Evolutionary conservation across 2,797 vertebrate species (phyloP), one percentile per base, ranked within the genome.

Genomic region (Acipenser transmontanus): DNA sequence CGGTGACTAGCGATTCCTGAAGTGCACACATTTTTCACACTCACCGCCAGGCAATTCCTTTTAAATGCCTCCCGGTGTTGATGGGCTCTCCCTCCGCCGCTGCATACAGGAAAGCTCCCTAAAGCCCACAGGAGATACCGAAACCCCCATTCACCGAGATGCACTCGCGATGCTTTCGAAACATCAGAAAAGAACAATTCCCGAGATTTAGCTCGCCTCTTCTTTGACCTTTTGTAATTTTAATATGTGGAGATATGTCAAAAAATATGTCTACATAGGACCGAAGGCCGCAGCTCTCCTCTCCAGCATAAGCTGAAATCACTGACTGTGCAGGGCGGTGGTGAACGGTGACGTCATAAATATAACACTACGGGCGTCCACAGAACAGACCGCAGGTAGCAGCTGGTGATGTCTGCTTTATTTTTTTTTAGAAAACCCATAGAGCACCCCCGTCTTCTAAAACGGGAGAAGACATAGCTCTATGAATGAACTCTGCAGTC

Each of bases 321-420:
- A 69, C 72, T 64, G 78, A 76, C n/a, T 77, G 78, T 82, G 80
- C 81, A 72, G 75, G 77, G 76, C 78, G 80, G 87, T 86, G 87
- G 85, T 77, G 59, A 81, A 85, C 84, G 79, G 78, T 89, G 86
- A 89, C 87, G 87, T 89, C 86, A 87, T 68, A 59, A 3, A 67
- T 76, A 77, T 63, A 77, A 72, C 83, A 75, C 81, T 81, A 7
- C 61, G 51, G 14, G 64, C 47, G 17, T 34, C 34, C 4, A 17
- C 34, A 34, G 34, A 3, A 4, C 7, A 75, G 77, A 75, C 78
- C 79, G 82, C 81, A 78, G 82, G 83, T 84, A 77, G 77, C 62
- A 63, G 75, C 76, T 64, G 72, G 74, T 82, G 4, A 34, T 34
- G 34, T 4, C 34, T 34, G 34, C 17, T 17, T 17, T 17, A 1